Evolutionary conservation across 2,113 vertebrate species (phyloP).

Genomic region (Myotis yumanensis): DNA sequence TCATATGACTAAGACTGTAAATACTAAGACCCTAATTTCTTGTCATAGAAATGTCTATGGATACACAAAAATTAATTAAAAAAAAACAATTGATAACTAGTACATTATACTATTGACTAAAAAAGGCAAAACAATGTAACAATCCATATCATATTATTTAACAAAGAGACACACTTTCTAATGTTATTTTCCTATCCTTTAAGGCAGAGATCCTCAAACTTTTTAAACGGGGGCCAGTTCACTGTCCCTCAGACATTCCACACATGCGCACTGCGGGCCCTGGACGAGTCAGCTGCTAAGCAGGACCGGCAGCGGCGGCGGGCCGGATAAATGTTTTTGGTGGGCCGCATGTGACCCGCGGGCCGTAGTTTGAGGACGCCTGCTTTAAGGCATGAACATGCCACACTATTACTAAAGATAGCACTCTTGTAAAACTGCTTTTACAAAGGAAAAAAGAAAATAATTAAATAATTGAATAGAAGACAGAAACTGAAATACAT

Average conservation of each 20-base stretch:
- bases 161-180: conserved; percentile 5
- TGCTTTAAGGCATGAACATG: conserved; percentile 16
- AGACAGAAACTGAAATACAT: conserved; percentile 21
- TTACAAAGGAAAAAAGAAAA: conserved; percentile 45
- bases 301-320: no score
- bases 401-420: conserved; percentile 27
- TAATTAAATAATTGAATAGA: conserved; percentile 17
- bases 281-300: no score
- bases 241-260: no score
- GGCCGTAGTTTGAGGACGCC: no score
- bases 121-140: conserved; percentile 5
- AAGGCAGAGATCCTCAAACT: background rate
- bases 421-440: conserved; percentile 17
- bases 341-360: no score
- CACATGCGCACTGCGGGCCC: no score
- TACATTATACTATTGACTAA: background rate
- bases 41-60: background rate
- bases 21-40: background rate
- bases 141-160: background rate
- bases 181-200: conserved; percentile 35
- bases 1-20: conserved; percentile 26
- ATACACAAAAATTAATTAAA: background rate
- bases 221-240: no score
- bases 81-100: background rate
- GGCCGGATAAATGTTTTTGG: no score